phyloP scores from a whole-genome alignment of 2,888 invertebrate genomes.

The Adelphocoris suturalis region DNA sequence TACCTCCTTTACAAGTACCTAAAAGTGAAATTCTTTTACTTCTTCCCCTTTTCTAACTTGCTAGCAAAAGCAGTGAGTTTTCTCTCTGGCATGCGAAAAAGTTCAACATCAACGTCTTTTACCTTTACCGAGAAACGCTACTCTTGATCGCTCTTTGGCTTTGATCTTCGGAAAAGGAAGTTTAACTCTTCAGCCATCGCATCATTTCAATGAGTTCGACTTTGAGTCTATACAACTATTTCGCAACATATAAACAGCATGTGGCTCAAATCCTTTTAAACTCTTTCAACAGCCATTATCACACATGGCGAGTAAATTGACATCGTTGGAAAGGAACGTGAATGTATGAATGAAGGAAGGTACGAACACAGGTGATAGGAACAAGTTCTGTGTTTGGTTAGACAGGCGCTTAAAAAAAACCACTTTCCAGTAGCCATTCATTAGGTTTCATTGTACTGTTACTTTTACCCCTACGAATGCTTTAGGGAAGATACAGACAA shows the following conservation, averaged over 20 bases:
- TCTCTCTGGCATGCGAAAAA: constrained; percentile 50
- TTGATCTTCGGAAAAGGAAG: constrained; percentile 53
- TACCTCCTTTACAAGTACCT: constrained; percentile 28
- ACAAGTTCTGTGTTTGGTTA: background rate
- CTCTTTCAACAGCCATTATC: background rate
- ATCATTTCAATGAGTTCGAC: constrained; percentile 35
- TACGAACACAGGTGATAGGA: background rate
- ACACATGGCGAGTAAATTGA: background rate
- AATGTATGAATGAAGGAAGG: background rate
- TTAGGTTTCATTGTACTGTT: too few relatives aligned
- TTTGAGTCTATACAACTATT: constrained; percentile 14
- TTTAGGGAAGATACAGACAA: too few relatives aligned
- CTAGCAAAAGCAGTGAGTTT: constrained; percentile 19
- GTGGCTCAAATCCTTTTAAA: background rate
- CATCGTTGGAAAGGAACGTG: background rate
- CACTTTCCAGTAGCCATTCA: too few relatives aligned
- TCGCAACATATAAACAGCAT: background rate
- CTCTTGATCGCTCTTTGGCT: constrained; percentile 52
- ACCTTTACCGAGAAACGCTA: constrained; percentile 4
- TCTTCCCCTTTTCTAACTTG: background rate
- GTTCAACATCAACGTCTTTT: constrained; percentile 44
- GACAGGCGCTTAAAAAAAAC: too few relatives aligned
- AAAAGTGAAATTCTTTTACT: constrained; percentile 53
- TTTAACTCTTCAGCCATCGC: constrained; percentile 15
- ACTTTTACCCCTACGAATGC: too few relatives aligned